Base-by-base conservation (phyloP, 2,888 invertebrate species). In the Antheraea yamamai region DNA sequence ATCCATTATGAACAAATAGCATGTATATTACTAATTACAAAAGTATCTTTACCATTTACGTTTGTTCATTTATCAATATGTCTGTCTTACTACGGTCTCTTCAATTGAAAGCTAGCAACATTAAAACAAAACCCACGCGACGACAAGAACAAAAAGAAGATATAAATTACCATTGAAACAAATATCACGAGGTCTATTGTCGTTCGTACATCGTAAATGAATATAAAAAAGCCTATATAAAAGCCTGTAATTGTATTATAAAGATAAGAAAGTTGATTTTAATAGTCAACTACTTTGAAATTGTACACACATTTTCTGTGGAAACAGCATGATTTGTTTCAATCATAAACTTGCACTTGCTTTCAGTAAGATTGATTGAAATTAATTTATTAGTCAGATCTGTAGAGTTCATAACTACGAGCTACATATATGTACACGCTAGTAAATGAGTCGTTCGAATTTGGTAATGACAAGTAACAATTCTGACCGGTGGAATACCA, bases 71-170 rank as follows among this genome's bases (percentile, higher is more conserved):
- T 66, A 66, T 30, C 64, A n/a, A n/a, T 30, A 26, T 66, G 14
- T 30, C 26, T 70, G 30, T 18, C 35, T 68, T 20, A 35, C 30
- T 35, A 35, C 30, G 52, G 30, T 39, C 70, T 70, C n/a, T 39
- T 70, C 70, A 70, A 39, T n/a, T 12, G 70, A 39, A 70, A 39
- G 39, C 39, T 39, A 39, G 35, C 39, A 70, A 39, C 39, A 70
- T 7, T 70, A 70, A 68, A 70, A 70, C 20, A 35, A 70, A 70
- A 12, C 70, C 70, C 39, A 70, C 70, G 39, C 70, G 35, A 39
- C n/a, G 39, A n/a, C 20, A 70, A n/a, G 39, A 70, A 39, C 39
- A 39, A 39, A 39, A 70, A 70, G 7, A 70, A 70, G 39, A 39
- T 70, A 70, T 70, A 70, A 39, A 70, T 70, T 35, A 39, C 39